These are phyloP conservation scores for Diphyllodes magnificus DNA, from an alignment of 2,113 vertebrate genomes.

Conservation along the genomic window DNA sequence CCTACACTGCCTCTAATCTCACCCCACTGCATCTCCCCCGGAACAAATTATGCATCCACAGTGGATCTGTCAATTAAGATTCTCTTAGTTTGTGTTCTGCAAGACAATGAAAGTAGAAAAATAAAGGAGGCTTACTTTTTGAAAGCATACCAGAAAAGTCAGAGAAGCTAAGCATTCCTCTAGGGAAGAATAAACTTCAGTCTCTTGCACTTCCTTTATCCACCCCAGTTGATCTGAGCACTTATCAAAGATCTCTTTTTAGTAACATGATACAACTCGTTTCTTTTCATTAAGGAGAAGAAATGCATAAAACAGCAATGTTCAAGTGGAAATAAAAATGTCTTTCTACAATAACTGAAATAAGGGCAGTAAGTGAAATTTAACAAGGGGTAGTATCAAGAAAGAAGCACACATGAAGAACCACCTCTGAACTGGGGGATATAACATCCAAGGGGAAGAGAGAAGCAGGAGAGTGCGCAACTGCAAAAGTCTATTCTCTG, in stretches of 20 bases:
- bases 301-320: not conserved
- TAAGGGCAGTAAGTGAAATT: not conserved
- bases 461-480: not conserved
- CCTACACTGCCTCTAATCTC: not conserved
- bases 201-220: conserved; percentile 32
- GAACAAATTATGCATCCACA: not conserved
- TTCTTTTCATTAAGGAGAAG: not conserved
- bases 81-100: not conserved
- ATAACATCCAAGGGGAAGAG: not conserved
- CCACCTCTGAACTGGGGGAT: not conserved
- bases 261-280: not conserved
- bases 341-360: not conserved
- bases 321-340: not conserved
- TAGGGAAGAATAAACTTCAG: conserved; percentile 44
- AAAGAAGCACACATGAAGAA: not conserved
- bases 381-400: not conserved
- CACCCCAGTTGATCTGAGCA: not conserved
- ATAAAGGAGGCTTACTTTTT: not conserved
- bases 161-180: conserved; percentile 3
- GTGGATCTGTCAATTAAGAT: not conserved
- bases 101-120: not conserved
- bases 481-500: not conserved
- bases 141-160: not conserved
- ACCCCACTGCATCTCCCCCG: not conserved
- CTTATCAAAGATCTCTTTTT: conserved; percentile 42